Evolutionary conservation across 1,140 invertebrate genomes (phyloP).

Genomic region (Tetragonula clypearis): DNA sequence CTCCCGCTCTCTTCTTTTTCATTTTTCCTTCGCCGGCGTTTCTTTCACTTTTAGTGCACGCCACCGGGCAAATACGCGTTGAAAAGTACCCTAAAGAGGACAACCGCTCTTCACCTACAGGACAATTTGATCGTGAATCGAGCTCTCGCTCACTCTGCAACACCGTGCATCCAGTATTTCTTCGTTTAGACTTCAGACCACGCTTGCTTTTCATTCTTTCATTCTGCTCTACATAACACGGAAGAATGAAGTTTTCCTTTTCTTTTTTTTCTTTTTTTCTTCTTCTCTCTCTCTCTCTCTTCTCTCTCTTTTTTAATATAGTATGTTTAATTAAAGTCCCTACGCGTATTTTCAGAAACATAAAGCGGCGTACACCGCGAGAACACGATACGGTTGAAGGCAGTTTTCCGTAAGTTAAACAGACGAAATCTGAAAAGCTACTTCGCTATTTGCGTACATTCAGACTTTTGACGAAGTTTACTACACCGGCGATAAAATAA

Average conservation of each 20-base stretch:
- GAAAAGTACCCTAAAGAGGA: neutral
- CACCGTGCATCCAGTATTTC: neutral
- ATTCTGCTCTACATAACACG: neutral
- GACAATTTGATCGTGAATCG: slow-evolving; percentile 11
- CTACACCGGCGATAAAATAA: neutral
- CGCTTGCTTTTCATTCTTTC: neutral
- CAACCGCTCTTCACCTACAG: neutral
- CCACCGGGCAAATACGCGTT: slow-evolving; percentile 7
- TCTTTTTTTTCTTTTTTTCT: neutral
- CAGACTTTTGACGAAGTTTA: neutral
- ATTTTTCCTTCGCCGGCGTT: neutral
- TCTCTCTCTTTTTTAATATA: neutral
- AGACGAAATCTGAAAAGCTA: neutral
- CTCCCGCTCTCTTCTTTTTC: neutral
- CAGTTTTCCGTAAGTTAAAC: no score
- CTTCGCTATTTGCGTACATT: neutral
- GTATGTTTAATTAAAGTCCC: neutral
- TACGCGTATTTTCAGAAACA: no score
- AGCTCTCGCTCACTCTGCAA: no score
- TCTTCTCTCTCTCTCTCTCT: neutral
- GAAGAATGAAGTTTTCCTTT: neutral
- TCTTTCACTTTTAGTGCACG: slow-evolving; percentile 31
- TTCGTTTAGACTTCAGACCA: neutral
- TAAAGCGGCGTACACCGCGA: neutral
- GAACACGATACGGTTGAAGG: neutral